Evolutionary conservation across 1,140 invertebrate genomes (phyloP), one percentile per base, ranked within the genome.

Genomic region (Littorina saxatilis): DNA sequence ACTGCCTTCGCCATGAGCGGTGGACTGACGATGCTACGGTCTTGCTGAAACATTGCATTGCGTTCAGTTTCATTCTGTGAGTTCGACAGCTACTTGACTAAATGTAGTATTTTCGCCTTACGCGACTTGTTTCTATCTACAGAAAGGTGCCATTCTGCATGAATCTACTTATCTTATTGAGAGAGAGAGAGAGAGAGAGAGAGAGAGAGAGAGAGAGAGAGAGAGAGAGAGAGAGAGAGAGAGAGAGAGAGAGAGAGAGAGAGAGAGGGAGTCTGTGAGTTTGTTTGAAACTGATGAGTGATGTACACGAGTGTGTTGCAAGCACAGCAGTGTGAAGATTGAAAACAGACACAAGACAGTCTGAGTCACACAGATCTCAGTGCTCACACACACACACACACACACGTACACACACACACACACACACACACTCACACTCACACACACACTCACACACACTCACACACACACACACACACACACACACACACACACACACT

Each of bases 91-190:
- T n/a, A n/a, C n/a, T n/a, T n/a, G n/a, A n/a, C n/a, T n/a, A n/a
- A n/a, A n/a, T n/a, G n/a, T n/a, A n/a, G n/a, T n/a, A n/a, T n/a
- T n/a, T n/a, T n/a, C n/a, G n/a, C n/a, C n/a, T n/a, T n/a, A n/a
- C n/a, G n/a, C n/a, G n/a, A n/a, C n/a, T n/a, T n/a, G n/a, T n/a
- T n/a, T n/a, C n/a, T n/a, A n/a, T n/a, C n/a, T n/a, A n/a, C n/a
- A n/a, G n/a, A n/a, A n/a, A n/a, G n/a, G 72, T 50, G 72, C 52
- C 23, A 50, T 40, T 73, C 2, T 72, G 70, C 43, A 39, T 73
- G 70, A 40, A 23, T 73, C 1, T 73, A 39, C 43, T 35, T 43
- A 9, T 73, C 35, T n/a, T n/a, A n/a, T n/a, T n/a, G n/a, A n/a
- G n/a, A n/a, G n/a, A n/a, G n/a, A n/a, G n/a, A n/a, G n/a, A 2